Base-by-base conservation (phyloP, 2,113 vertebrate species). In the Panurus biarmicus region DNA sequence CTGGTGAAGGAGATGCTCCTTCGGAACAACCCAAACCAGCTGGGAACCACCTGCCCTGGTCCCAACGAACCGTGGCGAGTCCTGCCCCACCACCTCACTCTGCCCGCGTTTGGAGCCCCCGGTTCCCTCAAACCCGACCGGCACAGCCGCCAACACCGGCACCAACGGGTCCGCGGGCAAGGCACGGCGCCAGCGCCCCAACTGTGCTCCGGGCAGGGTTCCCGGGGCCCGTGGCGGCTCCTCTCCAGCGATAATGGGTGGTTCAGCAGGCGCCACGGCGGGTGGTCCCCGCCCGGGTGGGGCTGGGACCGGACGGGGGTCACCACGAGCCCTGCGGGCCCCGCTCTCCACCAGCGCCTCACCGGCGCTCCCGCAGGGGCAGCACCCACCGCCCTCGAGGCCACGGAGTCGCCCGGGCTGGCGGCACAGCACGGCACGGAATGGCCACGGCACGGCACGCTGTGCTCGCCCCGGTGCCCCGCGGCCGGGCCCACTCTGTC, bases 31-130 rank as follows among this genome's bases (percentile, higher is more conserved):
- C 64, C 64, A 28, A 44, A 14, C 18, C 53, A 1, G 22, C 26
- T 4, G 85, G 69, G 58, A 53, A 3, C 16, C 64, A 2, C 14
- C 67, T 3, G 51, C 70, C 71, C 48, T 8, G 6, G 4, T 6
- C 67, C 11, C 45, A 5, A 1, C 3, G 3, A 38, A 3, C 3
- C 1, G 11, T 10, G 7, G 36, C 14, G 0, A 14, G 7, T 2
- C 21, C 77, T 24, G n/a, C 22, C 78, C 38, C 61, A 3, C 7
- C 31, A 9, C 42, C 71, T 20, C 42, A 2, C 36, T 10, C 57
- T 31, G 29, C 47, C 10, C 1, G 4, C 11, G 44, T 45, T 12
- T 56, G 31, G 8, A 38, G 10, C 2, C 6, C 58, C 48, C 6
- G 3, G 2, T 29, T n/a, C 10, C 11, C 24, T 74, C 10, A 19